Conservation (phyloP, 1,140 invertebrate species). For the Bombus sylvicola region DNA sequence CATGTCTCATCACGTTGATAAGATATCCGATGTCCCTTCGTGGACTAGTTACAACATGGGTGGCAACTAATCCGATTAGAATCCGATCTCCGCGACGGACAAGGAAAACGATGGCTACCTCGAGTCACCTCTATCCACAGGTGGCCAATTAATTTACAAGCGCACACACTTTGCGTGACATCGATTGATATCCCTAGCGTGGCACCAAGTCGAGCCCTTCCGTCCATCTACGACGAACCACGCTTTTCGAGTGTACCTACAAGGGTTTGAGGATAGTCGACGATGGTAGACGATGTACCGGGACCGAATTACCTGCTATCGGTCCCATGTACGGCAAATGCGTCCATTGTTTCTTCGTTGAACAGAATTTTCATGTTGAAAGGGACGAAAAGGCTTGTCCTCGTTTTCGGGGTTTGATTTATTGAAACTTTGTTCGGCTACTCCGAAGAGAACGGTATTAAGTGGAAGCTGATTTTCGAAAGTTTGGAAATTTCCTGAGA, state of each 20-base stretch:
- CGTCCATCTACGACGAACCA: constrained; percentile 38
- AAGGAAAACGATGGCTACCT: constrained; percentile 59
- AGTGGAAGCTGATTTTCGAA: neutral
- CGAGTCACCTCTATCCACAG: constrained; percentile 64
- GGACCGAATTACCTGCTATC: neutral
- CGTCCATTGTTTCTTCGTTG: neutral
- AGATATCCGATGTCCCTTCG: no score
- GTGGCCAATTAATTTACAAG: constrained; percentile 72
- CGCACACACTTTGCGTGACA: constrained; percentile 69
- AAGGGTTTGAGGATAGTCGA: neutral
- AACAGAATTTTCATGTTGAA: neutral
- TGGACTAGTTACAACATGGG: constrained; percentile 20
- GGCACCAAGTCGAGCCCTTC: constrained; percentile 60
- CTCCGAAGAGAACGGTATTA: neutral
- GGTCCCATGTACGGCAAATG: constrained; percentile 22
- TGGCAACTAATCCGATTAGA: constrained; percentile 66
- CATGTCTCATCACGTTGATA: neutral
- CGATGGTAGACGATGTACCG: neutral
- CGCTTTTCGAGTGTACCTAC: constrained; percentile 51
- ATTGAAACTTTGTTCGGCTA: neutral
- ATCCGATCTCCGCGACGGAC: constrained; percentile 61
- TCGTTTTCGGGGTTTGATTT: neutral
- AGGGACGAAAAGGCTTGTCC: no score
- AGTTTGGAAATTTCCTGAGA: neutral
- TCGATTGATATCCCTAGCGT: constrained; percentile 65